These are phyloP conservation scores for Trichopoda pennipes DNA, from an alignment of 2,888 invertebrate genomes.

Conservation along the genomic window DNA sequence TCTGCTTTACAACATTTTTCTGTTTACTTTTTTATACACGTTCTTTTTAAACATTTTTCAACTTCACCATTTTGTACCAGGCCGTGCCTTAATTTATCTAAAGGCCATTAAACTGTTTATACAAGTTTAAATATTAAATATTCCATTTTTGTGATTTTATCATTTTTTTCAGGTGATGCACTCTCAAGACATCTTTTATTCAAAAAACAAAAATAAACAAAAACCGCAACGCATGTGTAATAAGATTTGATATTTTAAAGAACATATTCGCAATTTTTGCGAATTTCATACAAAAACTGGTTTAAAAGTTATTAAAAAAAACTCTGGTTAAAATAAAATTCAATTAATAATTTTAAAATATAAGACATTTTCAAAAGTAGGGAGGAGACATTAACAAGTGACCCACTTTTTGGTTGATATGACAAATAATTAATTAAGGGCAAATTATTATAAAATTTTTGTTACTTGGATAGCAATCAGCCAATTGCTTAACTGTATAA, in stretches of 20 bases:
- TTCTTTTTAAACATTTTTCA: conserved; percentile 17
- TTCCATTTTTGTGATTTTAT: conserved; percentile 11
- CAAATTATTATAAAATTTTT: neutral
- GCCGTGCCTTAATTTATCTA: conserved; percentile 56
- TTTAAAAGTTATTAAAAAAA: conserved; percentile 24
- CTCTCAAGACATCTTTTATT: conserved; percentile 34
- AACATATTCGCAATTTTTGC: conserved; percentile 24
- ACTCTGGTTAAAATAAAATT: conserved; percentile 26
- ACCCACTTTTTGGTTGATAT: conserved; percentile 29
- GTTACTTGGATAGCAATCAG: neutral
- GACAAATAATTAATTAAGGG: neutral
- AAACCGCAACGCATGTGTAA: conserved; percentile 27
- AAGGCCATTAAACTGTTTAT: conserved; percentile 50
- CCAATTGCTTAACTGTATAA: neutral
- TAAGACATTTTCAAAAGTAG: neutral
- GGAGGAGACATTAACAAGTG: conserved; percentile 12
- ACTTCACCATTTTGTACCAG: conserved; percentile 42
- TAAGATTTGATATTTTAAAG: conserved; percentile 19
- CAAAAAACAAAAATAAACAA: neutral
- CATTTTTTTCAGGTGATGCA: conserved; percentile 39
- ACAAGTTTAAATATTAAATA: conserved; percentile 14
- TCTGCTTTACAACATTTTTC: neutral
- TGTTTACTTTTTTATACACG: neutral
- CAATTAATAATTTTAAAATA: conserved; percentile 12
- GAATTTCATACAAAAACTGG: conserved; percentile 24